phyloP scores from a whole-genome alignment of 2,797 vertebrate species.

The Psittacula echo region DNA sequence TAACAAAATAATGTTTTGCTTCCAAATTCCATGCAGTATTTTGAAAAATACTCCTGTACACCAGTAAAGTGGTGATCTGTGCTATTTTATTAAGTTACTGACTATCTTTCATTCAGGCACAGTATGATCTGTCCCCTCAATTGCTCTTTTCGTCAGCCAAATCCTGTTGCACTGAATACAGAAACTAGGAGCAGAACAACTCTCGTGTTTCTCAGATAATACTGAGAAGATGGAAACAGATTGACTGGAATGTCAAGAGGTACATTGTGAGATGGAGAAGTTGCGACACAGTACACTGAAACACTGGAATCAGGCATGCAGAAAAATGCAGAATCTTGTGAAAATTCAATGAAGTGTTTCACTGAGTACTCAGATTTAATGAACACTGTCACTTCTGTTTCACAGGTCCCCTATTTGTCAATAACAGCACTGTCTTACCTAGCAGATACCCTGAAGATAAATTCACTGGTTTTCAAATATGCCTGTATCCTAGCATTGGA shows the following conservation, averaged over 20 bases:
- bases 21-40: not conserved
- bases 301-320: not conserved
- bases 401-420: not conserved
- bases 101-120: not conserved
- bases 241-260: not conserved
- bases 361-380: not conserved
- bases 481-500: not conserved
- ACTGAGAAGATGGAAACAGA: not conserved
- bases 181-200: not conserved
- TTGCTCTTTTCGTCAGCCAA: not conserved
- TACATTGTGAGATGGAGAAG: not conserved
- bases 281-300: not conserved
- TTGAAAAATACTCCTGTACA: not conserved
- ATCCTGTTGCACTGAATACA: not conserved
- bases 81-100: not conserved
- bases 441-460: not conserved
- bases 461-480: not conserved
- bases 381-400: not conserved
- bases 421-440: not conserved
- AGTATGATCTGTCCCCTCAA: not conserved
- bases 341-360: not conserved
- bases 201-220: not conserved
- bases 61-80: not conserved
- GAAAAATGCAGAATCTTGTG: not conserved
- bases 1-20: constrained; percentile 34